Conservation (phyloP, 2,113 vertebrate species). For the Noctilio leporinus region DNA sequence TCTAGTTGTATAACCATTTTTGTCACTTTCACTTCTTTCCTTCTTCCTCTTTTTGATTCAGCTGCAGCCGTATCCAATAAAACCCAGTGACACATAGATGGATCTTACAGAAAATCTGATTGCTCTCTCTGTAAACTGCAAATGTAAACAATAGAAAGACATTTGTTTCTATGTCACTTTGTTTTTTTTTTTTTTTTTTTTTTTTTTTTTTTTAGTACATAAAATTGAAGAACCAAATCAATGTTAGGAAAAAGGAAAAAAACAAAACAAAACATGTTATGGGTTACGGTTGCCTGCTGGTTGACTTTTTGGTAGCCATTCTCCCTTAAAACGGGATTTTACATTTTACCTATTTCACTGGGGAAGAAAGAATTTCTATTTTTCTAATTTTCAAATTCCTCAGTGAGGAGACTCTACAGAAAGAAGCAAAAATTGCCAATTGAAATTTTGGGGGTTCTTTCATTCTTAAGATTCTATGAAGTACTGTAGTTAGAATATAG, state of each 20-base stretch:
- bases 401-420: neutral
- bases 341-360: neutral
- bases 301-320: neutral
- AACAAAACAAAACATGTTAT: neutral
- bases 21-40: slow-evolving; percentile 44
- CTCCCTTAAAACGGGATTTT: neutral
- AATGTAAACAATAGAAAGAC: slow-evolving; percentile 75
- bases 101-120: slow-evolving; percentile 74
- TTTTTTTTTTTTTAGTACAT: slow-evolving; percentile 39
- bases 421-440: no score
- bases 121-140: slow-evolving; percentile 59
- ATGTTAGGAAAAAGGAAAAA: slow-evolving; percentile 33
- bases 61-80: slow-evolving; percentile 57
- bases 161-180: slow-evolving; percentile 71
- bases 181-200: slow-evolving; percentile 28
- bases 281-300: neutral
- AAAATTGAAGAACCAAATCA: slow-evolving; percentile 60
- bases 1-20: slow-evolving; percentile 63
- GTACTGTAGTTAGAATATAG: neutral
- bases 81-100: slow-evolving; percentile 71
- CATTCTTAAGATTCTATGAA: neutral
- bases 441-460: neutral
- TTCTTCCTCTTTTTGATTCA: slow-evolving; percentile 39
- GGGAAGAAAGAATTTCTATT: neutral
- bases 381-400: neutral